Evolutionary conservation across 2,888 invertebrate genomes (phyloP), one percentile per base, ranked within the genome.

Genomic region (Polia nebulosa): DNA sequence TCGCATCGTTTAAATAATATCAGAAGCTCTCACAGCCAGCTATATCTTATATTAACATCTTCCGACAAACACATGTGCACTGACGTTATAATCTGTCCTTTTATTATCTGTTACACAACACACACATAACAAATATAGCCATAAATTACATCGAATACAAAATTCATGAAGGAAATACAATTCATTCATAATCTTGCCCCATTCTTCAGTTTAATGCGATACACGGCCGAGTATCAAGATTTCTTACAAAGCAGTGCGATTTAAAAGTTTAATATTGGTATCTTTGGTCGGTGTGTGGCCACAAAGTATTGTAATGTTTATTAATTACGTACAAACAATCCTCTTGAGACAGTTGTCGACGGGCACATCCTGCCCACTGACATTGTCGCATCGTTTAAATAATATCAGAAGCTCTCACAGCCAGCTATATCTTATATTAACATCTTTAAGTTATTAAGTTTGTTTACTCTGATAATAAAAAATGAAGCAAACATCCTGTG

Each of bases 241-340:
- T 85, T 86, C 84, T 81, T 86, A 83, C 72, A 80, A 79, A 81
- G 78, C 67, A 75, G 68, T 72, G 77, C 76, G 78, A 90, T 90
- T 90, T 88, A 85, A 91, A 89, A 90, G 85, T 89, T 81, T 88
- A 87, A 89, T 89, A 62, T 44, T 64, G 49, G 58, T 65, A 71
- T 86, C 73, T 77, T 61, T 57, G 64, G 67, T 59, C 72, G 72
- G 76, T 64, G 71, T 56, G 62, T 63, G 75, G 75, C 75, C 77
- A 84, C 84, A 81, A 84, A 83, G 86, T 88, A 89, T 84, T 86
- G 84, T 85, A 89, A 90, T 90, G 88, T 91, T 91, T 90, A 91
- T 91, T 89, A 90, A 90, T 88, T 86, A 84, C 81, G 63, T 60
- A 64, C 71, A 82, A 83, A 86, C 87, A 84, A 82, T 84, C 75